Conservation (phyloP, 2,888 invertebrate species). For the Acleris emargana region DNA sequence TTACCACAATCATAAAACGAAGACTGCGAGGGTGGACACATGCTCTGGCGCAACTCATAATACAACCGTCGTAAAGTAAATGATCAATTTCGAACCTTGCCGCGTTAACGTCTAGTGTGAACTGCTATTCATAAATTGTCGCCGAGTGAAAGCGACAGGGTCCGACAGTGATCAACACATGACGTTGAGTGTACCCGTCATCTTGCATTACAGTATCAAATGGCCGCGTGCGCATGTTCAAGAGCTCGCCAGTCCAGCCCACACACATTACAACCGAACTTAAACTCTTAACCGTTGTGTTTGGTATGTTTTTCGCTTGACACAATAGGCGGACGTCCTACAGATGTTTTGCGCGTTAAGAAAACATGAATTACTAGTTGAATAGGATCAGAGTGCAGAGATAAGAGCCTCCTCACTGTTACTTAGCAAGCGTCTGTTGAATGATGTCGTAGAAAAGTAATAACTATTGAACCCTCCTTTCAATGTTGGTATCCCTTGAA, state of each 20-base stretch:
- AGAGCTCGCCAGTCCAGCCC: conserved; percentile 1
- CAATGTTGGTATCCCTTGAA: too few relatives aligned
- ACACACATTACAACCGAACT: conserved; percentile 14
- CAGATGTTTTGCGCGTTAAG: conserved; percentile 63
- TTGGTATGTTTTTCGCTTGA: conserved; percentile 34
- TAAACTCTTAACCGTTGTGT: neutral
- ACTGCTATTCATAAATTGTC: too few relatives aligned
- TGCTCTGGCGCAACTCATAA: neutral
- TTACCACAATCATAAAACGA: neutral
- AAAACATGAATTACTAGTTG: conserved; percentile 65
- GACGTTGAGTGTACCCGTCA: conserved; percentile 2
- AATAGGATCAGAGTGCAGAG: conserved; percentile 45
- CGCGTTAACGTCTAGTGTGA: neutral
- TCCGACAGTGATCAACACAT: too few relatives aligned
- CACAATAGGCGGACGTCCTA: conserved; percentile 46
- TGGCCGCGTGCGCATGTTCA: conserved; percentile 12
- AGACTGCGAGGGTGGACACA: neutral
- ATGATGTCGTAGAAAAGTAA: too few relatives aligned
- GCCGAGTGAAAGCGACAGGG: too few relatives aligned
- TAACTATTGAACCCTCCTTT: too few relatives aligned
- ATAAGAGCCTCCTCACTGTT: conserved; percentile 3
- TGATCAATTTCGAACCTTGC: neutral
- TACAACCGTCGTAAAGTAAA: neutral
- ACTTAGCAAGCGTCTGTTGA: neutral
- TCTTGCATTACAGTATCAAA: conserved; percentile 33